Conservation (phyloP, 2,113 vertebrate genomes). For the Cyprichromis sp. region DNA sequence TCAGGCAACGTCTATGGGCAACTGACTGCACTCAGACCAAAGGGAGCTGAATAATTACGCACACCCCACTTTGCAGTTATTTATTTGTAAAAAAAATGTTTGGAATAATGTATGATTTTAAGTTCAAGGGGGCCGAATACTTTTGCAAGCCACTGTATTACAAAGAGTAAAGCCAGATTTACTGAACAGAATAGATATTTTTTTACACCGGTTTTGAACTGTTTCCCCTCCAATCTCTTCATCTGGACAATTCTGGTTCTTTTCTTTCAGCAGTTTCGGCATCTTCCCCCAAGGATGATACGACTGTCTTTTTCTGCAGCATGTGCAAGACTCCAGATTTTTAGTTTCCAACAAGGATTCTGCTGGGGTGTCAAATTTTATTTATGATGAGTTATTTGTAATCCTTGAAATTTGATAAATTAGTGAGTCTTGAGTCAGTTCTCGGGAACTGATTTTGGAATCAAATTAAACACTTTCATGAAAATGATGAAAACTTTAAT, state of each 20-base stretch:
- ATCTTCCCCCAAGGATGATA: background rate
- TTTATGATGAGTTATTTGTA: background rate
- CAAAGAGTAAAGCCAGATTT: background rate
- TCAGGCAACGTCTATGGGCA: background rate
- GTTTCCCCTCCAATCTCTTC: background rate
- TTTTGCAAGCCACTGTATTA: background rate
- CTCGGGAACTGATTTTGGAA: background rate
- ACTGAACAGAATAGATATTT: background rate
- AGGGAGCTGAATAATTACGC: background rate
- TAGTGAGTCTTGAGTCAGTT: accelerated
- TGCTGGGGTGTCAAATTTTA: background rate
- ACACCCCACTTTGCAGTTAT: background rate
- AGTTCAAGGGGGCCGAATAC: accelerated
- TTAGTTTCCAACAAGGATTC: background rate
- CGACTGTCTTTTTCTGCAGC: background rate
- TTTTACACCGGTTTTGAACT: background rate
- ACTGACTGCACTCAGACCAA: background rate
- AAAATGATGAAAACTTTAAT: background rate
- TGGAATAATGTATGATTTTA: background rate
- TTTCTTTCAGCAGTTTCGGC: background rate
- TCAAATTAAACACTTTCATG: background rate
- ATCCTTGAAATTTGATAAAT: background rate
- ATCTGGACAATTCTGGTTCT: background rate
- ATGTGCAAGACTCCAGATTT: background rate
- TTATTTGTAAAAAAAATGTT: background rate